These are phyloP conservation scores for Empidonax traillii DNA, from an alignment of 2,113 vertebrate species.

Conservation along the genomic window DNA sequence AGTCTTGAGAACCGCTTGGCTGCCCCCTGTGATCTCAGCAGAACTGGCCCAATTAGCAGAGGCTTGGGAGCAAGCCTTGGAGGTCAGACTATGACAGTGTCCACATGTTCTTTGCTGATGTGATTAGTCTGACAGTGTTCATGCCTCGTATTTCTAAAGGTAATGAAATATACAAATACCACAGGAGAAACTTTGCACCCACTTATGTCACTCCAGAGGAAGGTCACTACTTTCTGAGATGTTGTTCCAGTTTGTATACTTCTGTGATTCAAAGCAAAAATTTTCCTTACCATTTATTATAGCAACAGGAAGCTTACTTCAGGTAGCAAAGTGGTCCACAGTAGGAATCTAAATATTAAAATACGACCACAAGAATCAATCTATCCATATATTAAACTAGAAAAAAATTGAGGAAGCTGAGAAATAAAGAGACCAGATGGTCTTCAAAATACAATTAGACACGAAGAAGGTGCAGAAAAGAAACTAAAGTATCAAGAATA, in stretches of 20 bases:
- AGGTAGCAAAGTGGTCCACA: neutral
- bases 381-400: neutral
- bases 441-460: neutral
- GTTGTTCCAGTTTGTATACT: neutral
- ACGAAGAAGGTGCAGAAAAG: neutral
- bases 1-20: neutral
- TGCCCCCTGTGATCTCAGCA: neutral
- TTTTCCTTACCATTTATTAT: neutral
- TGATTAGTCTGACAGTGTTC: neutral
- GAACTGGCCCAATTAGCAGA: neutral
- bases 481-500: neutral
- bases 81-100: neutral
- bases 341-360: neutral
- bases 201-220: neutral
- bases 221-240: neutral
- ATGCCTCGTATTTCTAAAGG: neutral
- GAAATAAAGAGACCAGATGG: neutral
- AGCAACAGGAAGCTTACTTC: neutral
- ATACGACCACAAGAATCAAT: neutral
- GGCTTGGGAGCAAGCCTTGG: neutral
- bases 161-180: neutral
- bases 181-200: neutral
- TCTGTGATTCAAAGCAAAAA: neutral
- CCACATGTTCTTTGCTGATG: neutral
- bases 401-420: neutral